Percentiles rank a stretch among this genome's conserved stretches.
phyloP scores from a whole-genome alignment of 2,113 vertebrate genomes.

The Corythaeola cristata region DNA sequence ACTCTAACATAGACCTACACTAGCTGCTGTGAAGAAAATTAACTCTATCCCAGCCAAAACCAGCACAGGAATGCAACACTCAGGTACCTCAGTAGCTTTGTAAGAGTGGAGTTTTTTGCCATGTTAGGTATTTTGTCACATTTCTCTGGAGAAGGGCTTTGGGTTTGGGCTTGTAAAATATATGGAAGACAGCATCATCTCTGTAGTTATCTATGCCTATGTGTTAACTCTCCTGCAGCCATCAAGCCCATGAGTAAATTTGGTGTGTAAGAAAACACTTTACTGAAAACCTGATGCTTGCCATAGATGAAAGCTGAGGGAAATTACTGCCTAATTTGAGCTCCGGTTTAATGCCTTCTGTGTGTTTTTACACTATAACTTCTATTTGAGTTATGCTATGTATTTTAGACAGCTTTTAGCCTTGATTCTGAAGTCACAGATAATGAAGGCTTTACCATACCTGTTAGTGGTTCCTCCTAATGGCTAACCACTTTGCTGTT shows the following conservation, averaged over 20 bases:
- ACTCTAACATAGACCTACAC: too few species aligned
- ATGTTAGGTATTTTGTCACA: background rate
- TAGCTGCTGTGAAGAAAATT: too few species aligned
- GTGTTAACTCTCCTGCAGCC: background rate
- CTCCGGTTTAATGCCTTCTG: background rate
- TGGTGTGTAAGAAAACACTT: background rate
- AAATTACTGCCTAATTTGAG: background rate
- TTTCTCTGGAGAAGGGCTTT: background rate
- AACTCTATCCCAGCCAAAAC: too few species aligned
- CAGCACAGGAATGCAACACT: too few species aligned
- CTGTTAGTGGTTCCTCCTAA: background rate
- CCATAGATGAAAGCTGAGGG: background rate
- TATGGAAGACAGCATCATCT: rapidly evolving
- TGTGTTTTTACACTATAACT: background rate
- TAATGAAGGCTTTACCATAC: background rate
- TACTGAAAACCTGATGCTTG: rapidly evolving
- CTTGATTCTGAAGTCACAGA: background rate
- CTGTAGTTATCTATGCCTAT: background rate
- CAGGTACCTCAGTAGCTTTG: background rate
- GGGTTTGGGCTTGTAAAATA: background rate
- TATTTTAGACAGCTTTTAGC: background rate
- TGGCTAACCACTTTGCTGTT: background rate
- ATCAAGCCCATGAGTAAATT: background rate
- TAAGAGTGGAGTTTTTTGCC: background rate
- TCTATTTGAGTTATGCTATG: background rate